A percentile compares a stretch with the other conserved stretches of the same genome.
Conservation (phyloP, 2,797 vertebrate genomes). For the Sparus aurata region DNA sequence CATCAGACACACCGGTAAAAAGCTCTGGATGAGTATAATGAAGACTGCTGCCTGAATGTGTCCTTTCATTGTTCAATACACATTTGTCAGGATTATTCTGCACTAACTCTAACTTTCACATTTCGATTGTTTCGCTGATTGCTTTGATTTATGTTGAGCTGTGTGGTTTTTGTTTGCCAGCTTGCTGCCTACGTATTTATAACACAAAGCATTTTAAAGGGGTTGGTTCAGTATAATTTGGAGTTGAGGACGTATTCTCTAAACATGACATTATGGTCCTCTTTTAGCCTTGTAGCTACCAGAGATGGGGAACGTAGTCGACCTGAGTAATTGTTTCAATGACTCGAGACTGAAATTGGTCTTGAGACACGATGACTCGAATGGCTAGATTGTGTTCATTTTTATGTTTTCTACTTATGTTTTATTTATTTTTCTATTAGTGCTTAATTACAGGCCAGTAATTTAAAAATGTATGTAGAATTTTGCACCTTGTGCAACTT, state of each 20-base stretch:
- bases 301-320: too few species aligned
- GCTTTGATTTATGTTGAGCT: not conserved
- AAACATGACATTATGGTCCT: not conserved
- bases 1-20: slow-evolving; percentile 8
- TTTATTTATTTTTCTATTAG: too few species aligned
- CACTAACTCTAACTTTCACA: too few species aligned
- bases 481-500: too few species aligned
- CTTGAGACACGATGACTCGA: too few species aligned
- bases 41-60: not conserved
- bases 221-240: not conserved
- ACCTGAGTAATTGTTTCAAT: too few species aligned
- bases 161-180: not conserved
- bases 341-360: too few species aligned
- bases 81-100: not conserved
- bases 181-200: not conserved
- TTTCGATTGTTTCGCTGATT: not conserved
- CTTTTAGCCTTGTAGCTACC: not conserved
- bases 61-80: not conserved
- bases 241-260: not conserved
- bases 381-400: too few species aligned
- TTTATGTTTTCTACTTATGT: too few species aligned
- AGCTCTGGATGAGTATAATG: not conserved
- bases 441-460: not conserved
- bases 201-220: not conserved
- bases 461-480: not conserved